Conservation (phyloP, 2,797 vertebrate genomes). For the Vespertilio murinus region DNA sequence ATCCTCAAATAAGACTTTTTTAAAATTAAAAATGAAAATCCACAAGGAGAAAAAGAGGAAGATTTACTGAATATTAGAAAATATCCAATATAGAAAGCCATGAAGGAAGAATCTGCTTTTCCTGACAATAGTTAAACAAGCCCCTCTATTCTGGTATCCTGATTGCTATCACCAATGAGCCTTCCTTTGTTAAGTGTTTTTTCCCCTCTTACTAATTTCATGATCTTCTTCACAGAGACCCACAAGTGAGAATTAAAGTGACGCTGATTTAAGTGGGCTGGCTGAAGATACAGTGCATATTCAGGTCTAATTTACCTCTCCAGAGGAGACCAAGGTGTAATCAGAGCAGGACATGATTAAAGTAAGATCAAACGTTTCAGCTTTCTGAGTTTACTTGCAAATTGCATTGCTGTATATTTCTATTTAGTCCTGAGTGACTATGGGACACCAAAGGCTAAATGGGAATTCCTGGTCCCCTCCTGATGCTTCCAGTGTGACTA, state of each 20-base stretch:
- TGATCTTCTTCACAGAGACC: constrained; percentile 43
- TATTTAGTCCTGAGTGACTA: not conserved
- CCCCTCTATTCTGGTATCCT: constrained; percentile 14
- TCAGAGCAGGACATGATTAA: not conserved
- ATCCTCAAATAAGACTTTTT: constrained; percentile 32
- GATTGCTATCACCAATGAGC: constrained; percentile 11
- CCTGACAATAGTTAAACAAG: constrained; percentile 60
- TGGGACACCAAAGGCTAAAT: not conserved
- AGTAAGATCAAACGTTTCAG: not conserved
- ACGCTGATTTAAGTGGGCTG: constrained; percentile 22
- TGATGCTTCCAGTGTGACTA: not conserved
- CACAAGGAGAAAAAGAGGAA: not conserved
- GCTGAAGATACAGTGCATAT: not conserved
- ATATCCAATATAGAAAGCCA: constrained; percentile 17
- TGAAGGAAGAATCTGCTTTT: constrained; percentile 48
- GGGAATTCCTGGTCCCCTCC: not conserved
- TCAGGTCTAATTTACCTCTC: not conserved
- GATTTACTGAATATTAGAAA: constrained; percentile 20
- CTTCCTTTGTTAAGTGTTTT: constrained; percentile 48
- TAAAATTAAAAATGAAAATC: constrained; percentile 54
- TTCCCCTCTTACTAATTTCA: constrained; percentile 40
- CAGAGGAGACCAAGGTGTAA: not conserved
- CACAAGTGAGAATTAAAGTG: not conserved
- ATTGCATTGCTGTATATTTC: not conserved
- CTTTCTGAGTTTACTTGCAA: constrained; percentile 8